Evolutionary conservation across 2,888 invertebrate species (phyloP).

Genomic region (Cecidostiba fungosa): DNA sequence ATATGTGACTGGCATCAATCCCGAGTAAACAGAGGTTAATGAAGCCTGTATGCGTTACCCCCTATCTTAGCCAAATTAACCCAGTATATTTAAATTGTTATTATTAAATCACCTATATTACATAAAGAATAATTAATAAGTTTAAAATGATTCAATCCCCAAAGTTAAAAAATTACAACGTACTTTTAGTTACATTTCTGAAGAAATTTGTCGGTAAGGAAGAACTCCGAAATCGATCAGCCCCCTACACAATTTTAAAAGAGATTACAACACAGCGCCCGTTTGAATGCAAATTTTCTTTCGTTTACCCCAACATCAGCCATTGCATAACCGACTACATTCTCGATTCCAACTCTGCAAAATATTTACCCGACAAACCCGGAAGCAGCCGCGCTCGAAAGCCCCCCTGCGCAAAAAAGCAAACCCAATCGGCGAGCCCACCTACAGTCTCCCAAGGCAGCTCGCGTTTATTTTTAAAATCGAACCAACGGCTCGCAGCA

Average conservation of each 20-base stretch:
- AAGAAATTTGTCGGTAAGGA: neutral
- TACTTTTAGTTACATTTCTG: no score
- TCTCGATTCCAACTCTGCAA: neutral
- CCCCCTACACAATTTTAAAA: neutral
- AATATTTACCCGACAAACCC: neutral
- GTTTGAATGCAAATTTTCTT: neutral
- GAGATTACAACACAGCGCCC: no score
- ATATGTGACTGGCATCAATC: neutral
- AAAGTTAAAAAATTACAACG: no score
- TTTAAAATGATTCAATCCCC: no score
- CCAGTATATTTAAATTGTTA: no score
- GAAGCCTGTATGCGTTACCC: neutral
- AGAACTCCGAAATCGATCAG: neutral
- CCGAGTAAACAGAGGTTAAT: neutral
- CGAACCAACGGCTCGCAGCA: neutral
- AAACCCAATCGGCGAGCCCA: slow-evolving; percentile 7
- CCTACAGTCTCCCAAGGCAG: neutral
- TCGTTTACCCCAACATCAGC: neutral
- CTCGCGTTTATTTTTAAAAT: slow-evolving; percentile 39
- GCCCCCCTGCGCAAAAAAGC: neutral
- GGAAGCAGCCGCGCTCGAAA: neutral
- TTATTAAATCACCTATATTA: no score
- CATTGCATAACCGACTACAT: neutral
- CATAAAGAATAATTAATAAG: no score
- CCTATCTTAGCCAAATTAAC: no score